Percentiles rank a stretch among this genome's conserved stretches.
phyloP scores from a whole-genome alignment of 2,888 invertebrate species.

The Heliconius sara region DNA sequence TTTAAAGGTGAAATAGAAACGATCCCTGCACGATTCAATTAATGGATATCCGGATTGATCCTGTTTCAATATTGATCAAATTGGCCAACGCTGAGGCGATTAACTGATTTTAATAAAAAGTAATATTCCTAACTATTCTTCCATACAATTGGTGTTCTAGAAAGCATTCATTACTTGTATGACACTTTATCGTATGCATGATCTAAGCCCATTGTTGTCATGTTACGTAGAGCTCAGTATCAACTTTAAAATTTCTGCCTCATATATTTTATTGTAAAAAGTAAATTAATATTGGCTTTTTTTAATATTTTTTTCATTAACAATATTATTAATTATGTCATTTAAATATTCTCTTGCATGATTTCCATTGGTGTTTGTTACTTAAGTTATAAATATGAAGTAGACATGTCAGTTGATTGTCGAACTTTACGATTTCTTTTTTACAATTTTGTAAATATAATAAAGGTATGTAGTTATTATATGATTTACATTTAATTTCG shows the following conservation, averaged over 20 bases:
- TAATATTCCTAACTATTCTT: constrained; percentile 39
- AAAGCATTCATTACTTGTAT: constrained; percentile 30
- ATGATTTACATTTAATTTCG: background rate
- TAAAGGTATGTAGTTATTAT: background rate
- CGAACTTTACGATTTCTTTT: background rate
- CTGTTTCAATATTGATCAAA: constrained; percentile 57
- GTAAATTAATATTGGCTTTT: background rate
- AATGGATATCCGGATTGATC: constrained; percentile 54
- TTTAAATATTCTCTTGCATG: constrained; percentile 4
- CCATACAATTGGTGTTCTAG: constrained; percentile 39
- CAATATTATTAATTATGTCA: background rate
- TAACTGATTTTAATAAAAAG: constrained; percentile 51
- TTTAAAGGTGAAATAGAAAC: constrained; percentile 51
- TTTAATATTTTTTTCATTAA: background rate
- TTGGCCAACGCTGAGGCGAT: constrained; percentile 48
- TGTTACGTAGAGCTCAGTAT: constrained; percentile 19
- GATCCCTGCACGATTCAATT: constrained; percentile 55
- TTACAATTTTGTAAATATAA: background rate
- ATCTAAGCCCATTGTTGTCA: constrained; percentile 24
- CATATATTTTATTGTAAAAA: constrained; percentile 23
- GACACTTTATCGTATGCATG: constrained; percentile 28
- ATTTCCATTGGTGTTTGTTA: background rate
- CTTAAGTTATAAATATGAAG: background rate
- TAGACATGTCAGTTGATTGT: background rate
- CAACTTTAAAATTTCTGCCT: constrained; percentile 14